Evolutionary conservation across 2,888 invertebrate genomes (phyloP), one percentile per base, ranked within the genome.

Genomic region (Caenorhabditis macrosperma): DNA sequence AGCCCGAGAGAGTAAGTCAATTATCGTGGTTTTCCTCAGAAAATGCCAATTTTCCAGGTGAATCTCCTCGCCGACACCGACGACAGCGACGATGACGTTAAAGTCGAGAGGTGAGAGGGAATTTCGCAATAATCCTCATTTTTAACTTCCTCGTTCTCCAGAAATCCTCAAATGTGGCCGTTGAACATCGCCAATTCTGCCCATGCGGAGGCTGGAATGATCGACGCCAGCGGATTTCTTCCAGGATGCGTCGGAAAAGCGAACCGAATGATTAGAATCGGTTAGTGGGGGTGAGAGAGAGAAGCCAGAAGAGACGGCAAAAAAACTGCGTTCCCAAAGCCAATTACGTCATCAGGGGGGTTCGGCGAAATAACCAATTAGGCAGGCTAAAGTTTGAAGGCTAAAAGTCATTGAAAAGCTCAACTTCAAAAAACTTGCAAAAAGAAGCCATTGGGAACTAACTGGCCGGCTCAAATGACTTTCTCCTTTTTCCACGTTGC

Each of bases 151-250:
- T 20, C 10, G 26, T 59, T 38, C 63, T 71, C 24, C 52, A 80
- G 80, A 64, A 72, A 59, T 28, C 60, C 66, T 1, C 77, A 76
- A 38, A 80, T 84, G 67, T 82, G 84, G 82, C 84, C 84, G 17
- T 61, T 69, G 26, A 79, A 82, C 50, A 57, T 84, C 71, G 75
- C 74, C 24, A 81, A 68, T 30, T 57, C 74, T 1, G 55, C 60
- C 0, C 74, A 79, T 20, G 81, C 76, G 1, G 74, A 81, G 59
- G 66, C 74, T 0, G 81, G 72, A 55, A 67, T 69, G 12, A 48
- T 77, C 30, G 76, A 74, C 33, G 20, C 66, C 1, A 68, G 77
- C 3, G 67, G 76, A 26, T 24, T 76, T 9, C 24, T 69, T n/a
- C 64, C 74, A 1, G 67, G 67, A 41, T 79, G 79, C 33, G 79